Base-by-base conservation (phyloP, 2,888 invertebrate species). In the Acleris laterana region DNA sequence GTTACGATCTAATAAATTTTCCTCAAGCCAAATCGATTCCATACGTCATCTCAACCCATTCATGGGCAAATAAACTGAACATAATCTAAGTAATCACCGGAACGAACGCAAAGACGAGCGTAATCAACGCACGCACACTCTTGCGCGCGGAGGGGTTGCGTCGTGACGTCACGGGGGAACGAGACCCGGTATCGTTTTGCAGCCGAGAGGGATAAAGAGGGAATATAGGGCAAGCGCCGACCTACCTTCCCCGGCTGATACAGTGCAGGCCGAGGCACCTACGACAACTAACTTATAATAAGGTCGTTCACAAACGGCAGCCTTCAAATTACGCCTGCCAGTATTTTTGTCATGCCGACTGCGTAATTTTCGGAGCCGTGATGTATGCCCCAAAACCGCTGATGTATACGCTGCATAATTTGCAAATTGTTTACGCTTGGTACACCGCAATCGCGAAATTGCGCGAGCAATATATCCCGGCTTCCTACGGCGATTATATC, bases 201-300 rank as follows among this genome's bases (percentile, higher is more conserved):
- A 49, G 57, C 16, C 44, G 61, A 56, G 82, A 60, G 66, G 61
- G 81, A 90, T 71, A 71, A 78, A 76, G 90, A 86, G 51, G 72
- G 79, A 92, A 93, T 91, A 89, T 93, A 93, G 92, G 92, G 81
- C 92, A 92, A 89, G 88, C 87, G 83, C 88, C 90, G 90, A 90
- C 91, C 91, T 88, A 90, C 89, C 90, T 89, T 83, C 53, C 67
- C 65, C 51, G 56, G 76, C 80, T 82, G 83, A 84, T 85, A 89
- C 87, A 83, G 82, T 82, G 81, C 84, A 76, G 61, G 28, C 57
- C 57, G 57, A 46, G 53, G 65, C 65, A 66, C 65, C 62, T 65
- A 88, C 80, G 81, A 75, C 78, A 74, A 77, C 74, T 77, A 79
- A 79, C 80, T 83, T 80, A 87, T 83, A 84, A 86, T 83, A 84